These are phyloP conservation scores for Cirrhinus mrigala DNA, from an alignment of 2,797 vertebrate species.

Conservation along the genomic window DNA sequence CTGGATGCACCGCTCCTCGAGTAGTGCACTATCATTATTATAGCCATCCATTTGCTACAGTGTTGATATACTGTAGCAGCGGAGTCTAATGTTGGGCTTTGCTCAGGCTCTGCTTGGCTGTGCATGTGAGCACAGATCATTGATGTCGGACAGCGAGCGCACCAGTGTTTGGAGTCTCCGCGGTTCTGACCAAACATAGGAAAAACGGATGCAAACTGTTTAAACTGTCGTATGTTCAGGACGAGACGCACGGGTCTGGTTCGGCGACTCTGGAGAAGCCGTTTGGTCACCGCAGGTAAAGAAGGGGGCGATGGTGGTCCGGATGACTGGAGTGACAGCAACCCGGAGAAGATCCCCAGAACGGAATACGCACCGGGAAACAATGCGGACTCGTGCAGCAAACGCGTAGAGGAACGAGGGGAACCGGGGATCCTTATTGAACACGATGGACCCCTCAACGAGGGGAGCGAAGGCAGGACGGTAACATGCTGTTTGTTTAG, in stretches of 20 bases:
- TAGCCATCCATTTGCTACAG: conserved; percentile 64
- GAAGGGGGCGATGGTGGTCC: conserved; percentile 81
- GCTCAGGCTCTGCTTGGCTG: conserved; percentile 74
- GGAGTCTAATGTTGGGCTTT: conserved; percentile 77
- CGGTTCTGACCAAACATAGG: conserved; percentile 76
- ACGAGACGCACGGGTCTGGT: conserved; percentile 96
- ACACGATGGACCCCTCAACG: conserved; percentile 66
- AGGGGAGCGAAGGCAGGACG: conserved; percentile 75
- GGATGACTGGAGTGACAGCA: conserved; percentile 70
- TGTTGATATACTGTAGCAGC: conserved; percentile 60
- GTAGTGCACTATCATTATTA: conserved; percentile 39
- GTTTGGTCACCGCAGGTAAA: conserved; percentile 85
- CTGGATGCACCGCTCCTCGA: conserved; percentile 59
- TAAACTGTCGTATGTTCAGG: conserved; percentile 97
- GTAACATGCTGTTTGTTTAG: conserved; percentile 93
- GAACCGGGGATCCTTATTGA: conserved; percentile 73
- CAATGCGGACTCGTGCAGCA: conserved; percentile 44
- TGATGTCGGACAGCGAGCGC: conserved; percentile 71
- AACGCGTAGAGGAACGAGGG: conserved; percentile 60
- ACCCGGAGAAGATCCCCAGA: conserved; percentile 77
- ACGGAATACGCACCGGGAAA: conserved; percentile 71
- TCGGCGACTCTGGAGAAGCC: conserved; percentile 99
- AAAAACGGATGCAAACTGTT: conserved; percentile 75
- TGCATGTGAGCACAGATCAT: conserved; percentile 71
- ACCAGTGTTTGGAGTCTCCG: conserved; percentile 75